Evolutionary conservation across 2,888 invertebrate genomes (phyloP).

Genomic region (Germaria angustata): DNA sequence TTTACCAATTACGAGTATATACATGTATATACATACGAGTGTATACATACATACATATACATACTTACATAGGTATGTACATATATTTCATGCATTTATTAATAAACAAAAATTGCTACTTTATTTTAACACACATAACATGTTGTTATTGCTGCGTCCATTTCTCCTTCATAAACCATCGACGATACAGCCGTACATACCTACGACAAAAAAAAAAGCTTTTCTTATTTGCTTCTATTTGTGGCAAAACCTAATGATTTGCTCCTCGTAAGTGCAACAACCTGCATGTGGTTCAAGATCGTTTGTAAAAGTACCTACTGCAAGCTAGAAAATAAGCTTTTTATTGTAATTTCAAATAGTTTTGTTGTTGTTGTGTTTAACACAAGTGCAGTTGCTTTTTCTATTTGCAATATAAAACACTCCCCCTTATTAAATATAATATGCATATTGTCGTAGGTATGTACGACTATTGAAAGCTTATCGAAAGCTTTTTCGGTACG

Average conservation of each 20-base stretch:
- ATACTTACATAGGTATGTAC: not conserved
- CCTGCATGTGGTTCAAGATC: slow-evolving; percentile 79
- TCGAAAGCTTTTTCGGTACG: slow-evolving; percentile 24
- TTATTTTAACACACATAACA: not conserved
- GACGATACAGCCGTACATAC: too few species aligned
- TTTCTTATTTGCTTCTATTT: slow-evolving; percentile 50
- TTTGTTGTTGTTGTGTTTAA: not conserved
- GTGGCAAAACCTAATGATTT: slow-evolving; percentile 49
- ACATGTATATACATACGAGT: too few species aligned
- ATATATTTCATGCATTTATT: not conserved
- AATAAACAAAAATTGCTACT: not conserved
- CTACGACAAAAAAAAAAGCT: slow-evolving; percentile 33
- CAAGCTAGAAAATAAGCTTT: slow-evolving; percentile 37
- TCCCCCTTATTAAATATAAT: slow-evolving; percentile 38
- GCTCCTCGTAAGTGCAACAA: slow-evolving; percentile 75
- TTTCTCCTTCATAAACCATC: not conserved
- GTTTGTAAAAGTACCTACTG: slow-evolving; percentile 67
- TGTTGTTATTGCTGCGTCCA: not conserved
- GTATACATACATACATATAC: too few species aligned
- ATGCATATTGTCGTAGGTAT: too few species aligned
- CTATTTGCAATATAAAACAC: slow-evolving; percentile 31
- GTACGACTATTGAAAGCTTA: too few species aligned
- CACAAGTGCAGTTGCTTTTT: slow-evolving; percentile 30
- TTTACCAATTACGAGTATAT: too few species aligned
- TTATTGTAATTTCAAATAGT: slow-evolving; percentile 1